A percentile compares a stretch with the other conserved stretches of the same genome.
phyloP scores from a whole-genome alignment of 2,888 invertebrate genomes.

The Amiota communis region DNA sequence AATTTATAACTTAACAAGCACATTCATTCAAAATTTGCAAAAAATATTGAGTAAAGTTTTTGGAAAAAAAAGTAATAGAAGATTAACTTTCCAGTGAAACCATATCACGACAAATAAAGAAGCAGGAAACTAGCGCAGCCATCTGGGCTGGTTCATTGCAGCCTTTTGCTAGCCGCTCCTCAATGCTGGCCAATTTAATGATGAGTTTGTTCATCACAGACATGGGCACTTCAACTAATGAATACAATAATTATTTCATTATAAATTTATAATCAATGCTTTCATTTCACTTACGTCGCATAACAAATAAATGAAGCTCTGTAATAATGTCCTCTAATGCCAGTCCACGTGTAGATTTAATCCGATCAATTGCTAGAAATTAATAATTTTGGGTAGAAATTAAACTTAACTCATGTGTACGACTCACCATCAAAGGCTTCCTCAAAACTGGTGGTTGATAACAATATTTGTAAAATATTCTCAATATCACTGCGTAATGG shows the following conservation, averaged over 20 bases:
- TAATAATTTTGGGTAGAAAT: background rate
- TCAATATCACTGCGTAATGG: slow-evolving; percentile 92
- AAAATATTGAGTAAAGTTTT: too few species aligned
- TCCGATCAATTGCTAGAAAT: slow-evolving; percentile 76
- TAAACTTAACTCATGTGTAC: too few species aligned
- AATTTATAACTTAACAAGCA: too few species aligned
- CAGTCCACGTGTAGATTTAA: slow-evolving; percentile 91
- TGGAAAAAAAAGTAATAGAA: too few species aligned
- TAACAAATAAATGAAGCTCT: slow-evolving; percentile 89
- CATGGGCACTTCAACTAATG: slow-evolving; percentile 90
- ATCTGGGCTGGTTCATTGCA: slow-evolving; percentile 93
- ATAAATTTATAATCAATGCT: background rate
- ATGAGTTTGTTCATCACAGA: slow-evolving; percentile 84
- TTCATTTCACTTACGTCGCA: slow-evolving; percentile 81
- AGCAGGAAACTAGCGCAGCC: slow-evolving; percentile 90
- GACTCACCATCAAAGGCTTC: slow-evolving; percentile 66
- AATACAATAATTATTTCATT: background rate
- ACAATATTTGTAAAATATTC: slow-evolving; percentile 88
- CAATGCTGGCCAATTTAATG: slow-evolving; percentile 91
- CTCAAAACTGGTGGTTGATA: slow-evolving; percentile 65
- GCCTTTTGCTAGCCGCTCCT: slow-evolving; percentile 88
- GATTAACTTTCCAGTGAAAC: slow-evolving; percentile 66
- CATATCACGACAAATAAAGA: slow-evolving; percentile 82
- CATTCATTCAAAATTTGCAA: too few species aligned
- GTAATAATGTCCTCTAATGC: slow-evolving; percentile 94